Conservation (phyloP, 2,888 invertebrate species). For the Drosophila austrosaltans region DNA sequence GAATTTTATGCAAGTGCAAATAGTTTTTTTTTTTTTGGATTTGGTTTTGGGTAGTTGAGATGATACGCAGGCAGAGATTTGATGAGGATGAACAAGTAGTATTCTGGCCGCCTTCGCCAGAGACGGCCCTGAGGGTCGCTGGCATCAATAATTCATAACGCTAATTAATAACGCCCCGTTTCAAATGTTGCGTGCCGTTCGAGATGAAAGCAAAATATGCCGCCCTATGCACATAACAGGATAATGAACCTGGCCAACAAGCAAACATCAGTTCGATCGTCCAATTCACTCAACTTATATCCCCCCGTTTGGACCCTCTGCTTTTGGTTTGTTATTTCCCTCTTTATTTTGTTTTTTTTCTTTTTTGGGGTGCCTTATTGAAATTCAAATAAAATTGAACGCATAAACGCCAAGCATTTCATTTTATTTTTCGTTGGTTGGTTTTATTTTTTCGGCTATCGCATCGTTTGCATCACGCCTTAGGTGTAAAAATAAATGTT, state of each 20-base stretch:
- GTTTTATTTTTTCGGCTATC: conserved; percentile 43
- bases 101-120: not conserved
- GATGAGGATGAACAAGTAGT: conserved; percentile 2
- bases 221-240: conserved; percentile 68
- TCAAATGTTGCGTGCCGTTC: conserved; percentile 61
- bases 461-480: conserved; percentile 62
- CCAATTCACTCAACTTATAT: not conserved
- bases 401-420: conserved; percentile 28
- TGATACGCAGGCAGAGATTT: not conserved
- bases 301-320: conserved; percentile 15
- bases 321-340: not conserved
- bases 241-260: conserved; percentile 61
- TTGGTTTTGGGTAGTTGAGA: not conserved
- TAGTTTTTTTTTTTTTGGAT: conserved; percentile 20
- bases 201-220: conserved; percentile 69
- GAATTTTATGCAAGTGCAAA: conserved; percentile 45
- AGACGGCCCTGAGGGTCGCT: conserved; percentile 25
- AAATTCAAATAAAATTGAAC: conserved; percentile 76
- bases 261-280: too few species aligned
- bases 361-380: conserved; percentile 65
- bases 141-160: conserved; percentile 82
- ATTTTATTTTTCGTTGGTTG: conserved; percentile 35
- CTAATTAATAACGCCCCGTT: conserved; percentile 83
- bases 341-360: not conserved
- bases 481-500: conserved; percentile 81